Base-by-base conservation (phyloP, 2,888 invertebrate genomes). In the Parapristionchus giblindavisi region DNA sequence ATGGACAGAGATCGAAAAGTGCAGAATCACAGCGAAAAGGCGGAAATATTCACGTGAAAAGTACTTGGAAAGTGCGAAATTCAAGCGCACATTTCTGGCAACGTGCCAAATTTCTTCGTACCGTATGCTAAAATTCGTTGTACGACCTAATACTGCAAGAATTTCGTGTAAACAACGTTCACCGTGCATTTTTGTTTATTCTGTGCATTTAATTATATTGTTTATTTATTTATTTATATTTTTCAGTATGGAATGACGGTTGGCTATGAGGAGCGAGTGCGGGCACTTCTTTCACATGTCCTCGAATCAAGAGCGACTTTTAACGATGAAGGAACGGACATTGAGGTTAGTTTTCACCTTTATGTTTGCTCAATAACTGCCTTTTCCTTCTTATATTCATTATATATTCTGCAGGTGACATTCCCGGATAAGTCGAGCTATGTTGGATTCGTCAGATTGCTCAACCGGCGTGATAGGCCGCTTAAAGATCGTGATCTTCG, bases 251-350 rank as follows among this genome's bases (percentile, higher is more conserved):
- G 34, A 40, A 68, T 68, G 68, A 52, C 52, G 34, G 34, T 17
- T 36, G 68, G 68, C 34, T 68, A 68, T 52, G 68, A 68, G 52
- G 68, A 34, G 40, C 68, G 68, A 51, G 68, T 68, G 51, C 68
- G 52, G 3, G 29, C 43, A 21, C 43, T 68, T 11, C 68, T 52
- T 52, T 27, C 24, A 11, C 51, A 68, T 52, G 68, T 29, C 11
- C 27, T 68, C 32, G n/a, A 51, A 34, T 51, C 52, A 24, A 34
- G 27, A 27, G 43, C 68, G 27, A 29, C 52, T 27, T 36, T 52
- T 4, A 52, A 51, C 52, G 36, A 52, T 21, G 36, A 52, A 14
- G 32, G 21, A 36, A 24, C 68, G 51, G 43, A 32, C n/a, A 34
- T 68, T 36, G 52, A 52, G 52, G 68, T 68, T 3, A 6, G 52